Evolutionary conservation across 2,113 vertebrate species (phyloP).

Genomic region (Diadophis punctatus): DNA sequence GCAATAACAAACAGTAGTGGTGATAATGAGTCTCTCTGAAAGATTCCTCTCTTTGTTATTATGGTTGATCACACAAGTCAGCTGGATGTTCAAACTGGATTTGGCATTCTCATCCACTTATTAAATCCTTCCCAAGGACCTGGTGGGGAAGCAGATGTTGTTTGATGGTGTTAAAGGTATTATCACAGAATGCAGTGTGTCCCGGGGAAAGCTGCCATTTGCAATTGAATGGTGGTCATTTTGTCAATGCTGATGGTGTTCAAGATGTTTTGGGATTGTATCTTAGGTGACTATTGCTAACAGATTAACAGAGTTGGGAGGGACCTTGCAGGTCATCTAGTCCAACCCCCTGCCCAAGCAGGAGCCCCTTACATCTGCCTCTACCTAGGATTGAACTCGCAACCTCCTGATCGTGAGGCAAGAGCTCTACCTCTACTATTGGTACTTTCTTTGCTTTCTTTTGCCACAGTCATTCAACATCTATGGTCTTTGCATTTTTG

Average conservation of each 20-base stretch:
- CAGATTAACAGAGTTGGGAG: no score
- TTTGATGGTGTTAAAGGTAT: background rate
- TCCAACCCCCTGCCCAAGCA: no score
- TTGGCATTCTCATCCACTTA: background rate
- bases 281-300: background rate
- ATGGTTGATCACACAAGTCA: background rate
- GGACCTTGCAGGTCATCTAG: no score
- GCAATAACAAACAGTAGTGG: background rate
- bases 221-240: background rate
- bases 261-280: background rate
- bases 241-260: background rate
- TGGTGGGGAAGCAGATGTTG: background rate
- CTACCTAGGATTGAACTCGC: no score
- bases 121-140: background rate
- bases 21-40: background rate
- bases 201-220: background rate
- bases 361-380: no score
- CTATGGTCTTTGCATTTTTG: background rate
- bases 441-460: background rate
- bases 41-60: background rate
- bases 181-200: background rate
- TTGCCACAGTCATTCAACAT: background rate
- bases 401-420: no score
- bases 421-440: no score
- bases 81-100: background rate